Base-by-base conservation (phyloP, 2,797 vertebrate species). In the Paramormyrops hopkinsi region DNA sequence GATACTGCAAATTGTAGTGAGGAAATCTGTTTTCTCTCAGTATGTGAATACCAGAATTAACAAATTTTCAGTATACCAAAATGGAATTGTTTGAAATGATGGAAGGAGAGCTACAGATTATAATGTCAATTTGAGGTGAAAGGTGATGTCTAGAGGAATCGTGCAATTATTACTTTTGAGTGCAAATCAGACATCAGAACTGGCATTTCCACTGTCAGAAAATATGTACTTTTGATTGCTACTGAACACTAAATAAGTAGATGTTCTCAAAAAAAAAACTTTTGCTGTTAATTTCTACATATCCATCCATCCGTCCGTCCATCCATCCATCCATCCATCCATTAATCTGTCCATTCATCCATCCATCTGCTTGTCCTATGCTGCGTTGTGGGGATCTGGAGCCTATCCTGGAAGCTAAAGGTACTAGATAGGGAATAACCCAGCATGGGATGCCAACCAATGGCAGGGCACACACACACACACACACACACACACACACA, bases 121-220 rank as follows among this genome's bases (percentile, higher is more conserved):
- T 54, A 50, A 76, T 79, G 88, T 88, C 69, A 37, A n/a, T 29
- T 8, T 11, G 69, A 76, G 88, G 48, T 82, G 65, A 79, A 82
- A 88, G 88, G 88, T 88, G 69, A 88, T 4, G 19, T n/a, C 37
- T 37, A 37, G 76, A 22, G 76, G 33, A 82, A 82, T 83, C 44
- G 2, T 73, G 29, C 25, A 73, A 17, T 17, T 37, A 17, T 73
- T 12, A 29, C 29, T 17, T 73, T 33, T 69, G 25, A 69, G 65
- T 2, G 94, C 94, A 93, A 92, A 91, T 89, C 83, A 88, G 91
- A 92, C 79, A 88, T 90, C 90, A 65, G n/a, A 37, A 59, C 33
- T 59, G 37, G 86, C 33, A 87, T 14, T 37, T 54, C 51, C 2
- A 87, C 14, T 37, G 37, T 46, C 53, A 44, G 19, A 8, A 54